Conservation (phyloP, 2,888 invertebrate species). For the Cordylochernes scorpioides region DNA sequence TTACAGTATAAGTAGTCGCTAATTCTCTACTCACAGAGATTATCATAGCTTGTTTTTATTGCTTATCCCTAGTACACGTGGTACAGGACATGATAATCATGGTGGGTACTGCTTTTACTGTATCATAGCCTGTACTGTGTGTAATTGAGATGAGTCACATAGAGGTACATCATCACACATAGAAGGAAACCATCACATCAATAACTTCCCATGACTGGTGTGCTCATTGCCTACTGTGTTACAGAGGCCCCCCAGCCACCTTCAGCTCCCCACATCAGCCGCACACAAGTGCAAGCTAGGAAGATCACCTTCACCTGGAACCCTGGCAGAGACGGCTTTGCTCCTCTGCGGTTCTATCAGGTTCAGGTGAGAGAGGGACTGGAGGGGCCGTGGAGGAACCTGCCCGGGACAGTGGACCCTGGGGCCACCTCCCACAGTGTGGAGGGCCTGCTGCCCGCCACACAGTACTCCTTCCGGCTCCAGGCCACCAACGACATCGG, state of each 20-base stretch:
- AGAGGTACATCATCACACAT: too few relatives aligned
- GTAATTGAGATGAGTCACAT: too few relatives aligned
- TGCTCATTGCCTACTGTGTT: background rate
- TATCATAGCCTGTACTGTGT: too few relatives aligned
- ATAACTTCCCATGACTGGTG: background rate
- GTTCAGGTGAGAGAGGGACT: conserved; percentile 66
- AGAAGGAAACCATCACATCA: conserved; percentile 1
- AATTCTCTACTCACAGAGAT: too few relatives aligned
- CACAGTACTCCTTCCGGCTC: conserved; percentile 67
- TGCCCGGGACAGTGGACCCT: conserved; percentile 63
- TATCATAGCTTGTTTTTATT: too few relatives aligned
- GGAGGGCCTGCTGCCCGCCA: conserved; percentile 46
- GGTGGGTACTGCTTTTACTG: too few relatives aligned
- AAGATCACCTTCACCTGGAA: conserved; percentile 92
- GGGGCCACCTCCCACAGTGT: conserved; percentile 62
- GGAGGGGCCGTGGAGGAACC: conserved; percentile 49
- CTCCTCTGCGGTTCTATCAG: conserved; percentile 70
- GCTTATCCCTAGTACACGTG: too few relatives aligned
- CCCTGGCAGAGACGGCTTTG: conserved; percentile 79
- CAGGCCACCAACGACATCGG: conserved; percentile 89
- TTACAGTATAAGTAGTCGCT: too few relatives aligned
- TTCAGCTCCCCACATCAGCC: conserved; percentile 54
- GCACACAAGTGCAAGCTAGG: conserved; percentile 61
- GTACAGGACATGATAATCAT: too few relatives aligned
- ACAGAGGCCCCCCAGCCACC: conserved; percentile 58